Evolutionary conservation across 2,888 invertebrate species (phyloP), one percentile per base, ranked within the genome.

Genomic region (Lasioglossum pauxillum): DNA sequence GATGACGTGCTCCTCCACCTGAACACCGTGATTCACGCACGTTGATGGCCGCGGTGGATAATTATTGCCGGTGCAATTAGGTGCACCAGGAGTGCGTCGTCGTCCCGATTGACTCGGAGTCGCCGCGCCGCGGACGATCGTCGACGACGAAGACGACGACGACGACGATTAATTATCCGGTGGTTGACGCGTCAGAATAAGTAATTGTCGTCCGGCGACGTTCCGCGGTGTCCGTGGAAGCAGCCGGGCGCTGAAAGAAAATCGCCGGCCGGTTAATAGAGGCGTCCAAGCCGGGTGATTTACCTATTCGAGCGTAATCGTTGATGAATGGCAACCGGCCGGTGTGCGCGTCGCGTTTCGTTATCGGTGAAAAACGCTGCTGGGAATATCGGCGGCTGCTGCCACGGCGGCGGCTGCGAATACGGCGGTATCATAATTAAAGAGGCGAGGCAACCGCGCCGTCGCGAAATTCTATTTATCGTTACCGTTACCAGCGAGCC

Each of bases 121-220:
- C 46, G 14, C 19, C 10, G 53, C 23, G 7, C 8, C 44, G 73
- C 23, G 31, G 23, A 27, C 73, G 46, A 2, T 8, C 44, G 73
- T 31, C 46, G 46, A 27, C 71, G 44, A 71, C 67, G 35, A 57
- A 81, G 75, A 78, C 41, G 41, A 35, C 35, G 35, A 35, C 67
- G 44, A 71, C 81, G 72, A 75, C 89, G 87, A 90, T 90, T 89
- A 90, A 90, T 90, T 90, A 90, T 90, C 81, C 83, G 84, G 57
- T 71, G 87, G 89, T 90, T 90, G 90, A 90, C 90, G 89, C 87
- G 89, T 90, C 87, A 60, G 89, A 87, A 90, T 90, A 90, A 90
- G 85, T 90, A 90, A 90, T 90, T 87, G 89, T 90, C 89, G 90
- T 82, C 60, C 80, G 78, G 41, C 73, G 73, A 49, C 77, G 74